Base-by-base conservation (phyloP, 2,797 vertebrate genomes). In the Triplophysa bombifrons region DNA sequence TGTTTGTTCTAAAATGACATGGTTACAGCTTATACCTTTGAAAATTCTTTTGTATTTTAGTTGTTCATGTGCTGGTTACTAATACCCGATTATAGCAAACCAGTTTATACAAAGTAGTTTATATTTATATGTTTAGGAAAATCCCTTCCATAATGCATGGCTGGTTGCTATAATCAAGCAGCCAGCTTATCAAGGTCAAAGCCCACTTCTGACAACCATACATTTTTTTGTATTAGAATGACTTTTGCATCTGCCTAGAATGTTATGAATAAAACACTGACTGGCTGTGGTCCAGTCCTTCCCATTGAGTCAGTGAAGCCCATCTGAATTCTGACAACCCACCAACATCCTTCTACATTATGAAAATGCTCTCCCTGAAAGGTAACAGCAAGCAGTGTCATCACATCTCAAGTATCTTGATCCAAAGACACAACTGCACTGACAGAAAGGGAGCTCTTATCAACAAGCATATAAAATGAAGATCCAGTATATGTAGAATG, bases 241-340 rank as follows among this genome's bases (percentile, higher is more conserved):
- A 7, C 46, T 56, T 20, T 51, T 55, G 66, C 66, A 75, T 48
- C 46, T 65, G 51, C 66, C 61, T 41, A 8, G 48, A 78, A 44
- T 70, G n/a, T 61, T 63, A 51, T 67, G 44, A 20, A 60, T 78
- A 67, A 44, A 46, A 77, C 16, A 20, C 19, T 55, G 75, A 51
- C 38, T 74, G 76, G 61, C 74, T 82, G 80, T n/a, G 69, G 27
- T 69, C 44, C 16, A 50, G 55, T 25, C 56, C 16, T 11, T 65
- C 34, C 19, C 4, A 10, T 14, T 38, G 63, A 64, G 34, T 20
- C 9, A 65, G n/a, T 41, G 9, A 19, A 41, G 10, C 34, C 34
- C 9, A 3, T 64, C 17, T 41, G 17, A 64, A 41, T 64, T 38
- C 63, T 13, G 63, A 12, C 63, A n/a, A n/a, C 11, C 17, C 75